Evolutionary conservation across 2,113 vertebrate species (phyloP), one percentile per base, ranked within the genome.

Genomic region (Notothenia rossii): DNA sequence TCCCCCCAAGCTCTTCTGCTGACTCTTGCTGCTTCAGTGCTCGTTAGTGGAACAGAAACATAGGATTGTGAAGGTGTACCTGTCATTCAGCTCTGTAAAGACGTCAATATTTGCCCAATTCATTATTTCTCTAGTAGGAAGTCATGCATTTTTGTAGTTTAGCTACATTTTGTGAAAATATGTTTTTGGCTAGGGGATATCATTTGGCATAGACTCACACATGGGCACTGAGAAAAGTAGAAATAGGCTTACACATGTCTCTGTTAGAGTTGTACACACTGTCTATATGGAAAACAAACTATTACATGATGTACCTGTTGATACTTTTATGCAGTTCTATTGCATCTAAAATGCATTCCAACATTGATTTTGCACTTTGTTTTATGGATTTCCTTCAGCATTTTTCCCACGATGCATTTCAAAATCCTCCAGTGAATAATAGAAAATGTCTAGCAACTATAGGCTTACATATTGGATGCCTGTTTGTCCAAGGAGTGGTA

Each of bases 91-190:
- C n/a, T 33, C 25, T 51, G 45, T 10, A 13, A 45, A 45, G 20
- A 3, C 0, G 3, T 22, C 25, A 66, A 9, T 43, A 53, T 60
- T 18, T 50, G 43, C 18, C 2, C 55, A 68, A 2, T 77, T 60
- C 18, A 17, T 66, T 59, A 51, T 43, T 59, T 75, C 15, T 75
- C 12, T 11, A 2, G 14, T 59, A 55, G 58, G 66, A 51, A 43
- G 50, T 56, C 15, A 18, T 58, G 15, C 36, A 6, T 71, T 58
- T 11, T 14, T 54, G 51, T 51, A 46, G 9, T 43, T 70, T 71
- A n/a, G 36, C 36, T 59, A 14, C 20, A n/a, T 9, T 51, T 4
- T 67, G 11, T 50, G 46, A 36, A 14, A 10, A 36, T 60, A 5
- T 43, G 3, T n/a, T 33, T 20, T 36, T 10, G 18, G 25, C 33